phyloP scores from a whole-genome alignment of 2,113 vertebrate species.

The Picathartes gymnocephalus region DNA sequence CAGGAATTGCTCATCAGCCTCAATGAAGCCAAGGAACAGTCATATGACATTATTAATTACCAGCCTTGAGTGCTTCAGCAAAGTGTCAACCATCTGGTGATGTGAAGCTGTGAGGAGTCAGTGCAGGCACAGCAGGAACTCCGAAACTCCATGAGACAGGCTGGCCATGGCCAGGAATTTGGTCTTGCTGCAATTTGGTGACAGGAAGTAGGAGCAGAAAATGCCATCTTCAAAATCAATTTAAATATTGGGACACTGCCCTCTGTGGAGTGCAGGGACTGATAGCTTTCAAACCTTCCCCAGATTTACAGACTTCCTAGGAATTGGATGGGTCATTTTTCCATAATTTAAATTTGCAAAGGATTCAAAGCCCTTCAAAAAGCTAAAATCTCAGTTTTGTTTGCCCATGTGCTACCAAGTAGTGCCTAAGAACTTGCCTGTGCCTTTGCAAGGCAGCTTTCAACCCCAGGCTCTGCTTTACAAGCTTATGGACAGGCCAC shows the following conservation, averaged over 20 bases:
- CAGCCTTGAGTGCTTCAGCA: neutral
- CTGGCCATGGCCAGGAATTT: neutral
- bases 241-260: neutral
- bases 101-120: neutral
- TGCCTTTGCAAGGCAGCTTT: neutral
- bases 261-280: neutral
- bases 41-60: neutral
- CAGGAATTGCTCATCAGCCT: constrained; percentile 27
- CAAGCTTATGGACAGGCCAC: neutral
- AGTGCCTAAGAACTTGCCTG: neutral
- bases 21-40: neutral
- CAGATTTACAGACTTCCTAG: neutral
- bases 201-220: neutral
- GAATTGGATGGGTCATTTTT: neutral
- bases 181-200: neutral
- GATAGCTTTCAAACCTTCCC: neutral
- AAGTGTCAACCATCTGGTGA: neutral
- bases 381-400: neutral
- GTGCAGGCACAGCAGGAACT: neutral
- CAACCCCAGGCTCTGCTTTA: neutral
- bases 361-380: neutral
- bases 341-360: neutral
- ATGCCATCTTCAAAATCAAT: neutral
- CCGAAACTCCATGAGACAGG: neutral
- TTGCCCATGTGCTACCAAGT: neutral